These are phyloP conservation scores for Microcebus ravelobensis DNA, from an alignment of 2,113 vertebrate genomes.

Conservation along the genomic window DNA sequence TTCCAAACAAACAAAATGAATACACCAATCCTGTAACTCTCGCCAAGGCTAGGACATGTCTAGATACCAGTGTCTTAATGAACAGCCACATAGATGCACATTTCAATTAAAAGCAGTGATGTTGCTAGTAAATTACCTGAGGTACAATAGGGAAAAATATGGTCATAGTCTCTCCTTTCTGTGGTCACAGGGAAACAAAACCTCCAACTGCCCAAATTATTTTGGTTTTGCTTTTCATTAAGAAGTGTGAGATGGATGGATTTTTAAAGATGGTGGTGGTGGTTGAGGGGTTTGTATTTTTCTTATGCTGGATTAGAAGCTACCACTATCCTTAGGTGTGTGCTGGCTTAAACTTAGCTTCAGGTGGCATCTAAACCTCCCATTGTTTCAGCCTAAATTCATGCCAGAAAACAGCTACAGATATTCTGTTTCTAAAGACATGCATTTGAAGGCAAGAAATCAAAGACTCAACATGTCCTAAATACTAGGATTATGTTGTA, in stretches of 20 bases:
- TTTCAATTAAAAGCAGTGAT: background rate
- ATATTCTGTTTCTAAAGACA: background rate
- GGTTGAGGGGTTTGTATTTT: background rate
- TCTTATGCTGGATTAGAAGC: background rate
- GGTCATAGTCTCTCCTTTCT: background rate
- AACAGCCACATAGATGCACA: background rate
- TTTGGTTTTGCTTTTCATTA: background rate
- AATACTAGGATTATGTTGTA: background rate
- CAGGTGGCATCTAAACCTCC: background rate
- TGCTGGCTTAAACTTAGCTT: background rate
- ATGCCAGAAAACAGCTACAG: background rate
- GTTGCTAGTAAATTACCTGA: no score
- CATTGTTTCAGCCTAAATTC: background rate
- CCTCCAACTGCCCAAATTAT: background rate
- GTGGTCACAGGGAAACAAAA: no score
- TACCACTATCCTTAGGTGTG: background rate
- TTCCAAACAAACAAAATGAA: background rate
- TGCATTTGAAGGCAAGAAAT: constrained; percentile 37
- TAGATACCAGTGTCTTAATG: background rate
- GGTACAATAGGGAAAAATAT: background rate
- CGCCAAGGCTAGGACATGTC: background rate
- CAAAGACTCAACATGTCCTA: background rate
- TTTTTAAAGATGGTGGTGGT: background rate
- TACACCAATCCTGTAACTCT: background rate
- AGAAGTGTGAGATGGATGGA: background rate